Base-by-base conservation (phyloP, 2,113 vertebrate species). In the Trochalopteron elliotii region DNA sequence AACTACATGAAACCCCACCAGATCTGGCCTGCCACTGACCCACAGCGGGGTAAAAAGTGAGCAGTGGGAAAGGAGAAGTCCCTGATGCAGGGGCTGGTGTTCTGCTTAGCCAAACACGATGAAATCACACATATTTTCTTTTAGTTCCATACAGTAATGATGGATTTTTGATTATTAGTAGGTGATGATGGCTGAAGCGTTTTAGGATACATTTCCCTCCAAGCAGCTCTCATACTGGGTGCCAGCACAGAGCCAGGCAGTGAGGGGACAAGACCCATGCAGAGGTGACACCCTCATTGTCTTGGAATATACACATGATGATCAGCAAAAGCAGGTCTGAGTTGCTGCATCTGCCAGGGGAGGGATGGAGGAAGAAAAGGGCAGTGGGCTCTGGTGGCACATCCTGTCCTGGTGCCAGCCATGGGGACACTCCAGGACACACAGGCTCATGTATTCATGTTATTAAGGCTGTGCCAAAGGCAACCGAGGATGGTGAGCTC, bases 11-110 rank as follows among this genome's bases (percentile, higher is more conserved):
- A 90, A 59, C 25, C 42, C 4, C 4, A 0, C 20, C 15, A 15
- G 20, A 42, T 35, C 24, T 23, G 31, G 2, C 37, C 79, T 45
- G 35, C 23, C 2, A 0, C 61, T 85, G 56, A 39, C 7, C 16
- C 0, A 0, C 27, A 23, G 33, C 42, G 23, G n/a, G 28, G 8
- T 1, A 1, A 85, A 40, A 1, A 5, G 7, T 10, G 28, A 67
- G 45, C 37, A 65, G 35, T 18, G 57, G 49, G 81, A 84, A 45
- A 59, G 49, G 27, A 72, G 31, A 84, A 7, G 8, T 71, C n/a
- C 18, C 14, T 47, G 60, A 11, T 15, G 22, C 15, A 45, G 47
- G 15, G 50, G 15, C 6, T 9, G 31, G 23, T 50, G 10, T 63
- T 59, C 61, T 87, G 27, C 57, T 71, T n/a, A 67, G 35, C 10